Conservation (phyloP, 2,797 vertebrate genomes). For the Bufotes viridis region DNA sequence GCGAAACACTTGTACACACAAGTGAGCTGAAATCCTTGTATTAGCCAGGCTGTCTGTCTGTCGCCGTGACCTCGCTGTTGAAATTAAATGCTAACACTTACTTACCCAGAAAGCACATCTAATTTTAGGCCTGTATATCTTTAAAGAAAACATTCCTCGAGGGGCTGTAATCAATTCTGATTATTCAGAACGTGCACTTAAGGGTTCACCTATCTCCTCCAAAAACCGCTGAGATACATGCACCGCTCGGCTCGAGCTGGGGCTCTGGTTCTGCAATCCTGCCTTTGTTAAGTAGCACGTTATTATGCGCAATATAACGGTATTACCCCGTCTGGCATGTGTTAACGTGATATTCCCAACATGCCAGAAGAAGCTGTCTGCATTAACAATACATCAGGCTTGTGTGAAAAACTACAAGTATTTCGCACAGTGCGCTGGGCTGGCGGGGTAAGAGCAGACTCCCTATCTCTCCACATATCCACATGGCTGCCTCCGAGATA, state of each 20-base stretch:
- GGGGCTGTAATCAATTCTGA: slow-evolving; percentile 73
- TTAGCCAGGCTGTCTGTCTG: slow-evolving; percentile 41
- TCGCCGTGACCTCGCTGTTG: slow-evolving; percentile 72
- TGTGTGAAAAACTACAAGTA: slow-evolving; percentile 35
- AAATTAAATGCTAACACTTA: slow-evolving; percentile 78
- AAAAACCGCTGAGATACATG: neutral
- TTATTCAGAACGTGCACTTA: slow-evolving; percentile 69
- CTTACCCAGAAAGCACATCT: slow-evolving; percentile 78
- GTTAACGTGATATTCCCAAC: slow-evolving; percentile 44
- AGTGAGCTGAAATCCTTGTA: slow-evolving; percentile 34
- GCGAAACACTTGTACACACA: slow-evolving; percentile 49
- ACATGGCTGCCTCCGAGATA: neutral
- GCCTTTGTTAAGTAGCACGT: slow-evolving; percentile 5
- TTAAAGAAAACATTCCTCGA: slow-evolving; percentile 75
- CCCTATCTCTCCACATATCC: slow-evolving; percentile 1
- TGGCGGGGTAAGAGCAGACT: neutral
- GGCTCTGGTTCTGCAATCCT: neutral
- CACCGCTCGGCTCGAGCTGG: neutral
- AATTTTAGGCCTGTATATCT: slow-evolving; percentile 75
- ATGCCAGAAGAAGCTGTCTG: slow-evolving; percentile 28
- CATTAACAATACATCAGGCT: slow-evolving; percentile 20
- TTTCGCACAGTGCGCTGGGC: slow-evolving; percentile 13
- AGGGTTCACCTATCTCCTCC: neutral
- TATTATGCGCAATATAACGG: slow-evolving; percentile 18
- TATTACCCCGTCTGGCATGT: slow-evolving; percentile 24